phyloP scores from a whole-genome alignment of 2,888 invertebrate species.

The Ophion ellenae region DNA sequence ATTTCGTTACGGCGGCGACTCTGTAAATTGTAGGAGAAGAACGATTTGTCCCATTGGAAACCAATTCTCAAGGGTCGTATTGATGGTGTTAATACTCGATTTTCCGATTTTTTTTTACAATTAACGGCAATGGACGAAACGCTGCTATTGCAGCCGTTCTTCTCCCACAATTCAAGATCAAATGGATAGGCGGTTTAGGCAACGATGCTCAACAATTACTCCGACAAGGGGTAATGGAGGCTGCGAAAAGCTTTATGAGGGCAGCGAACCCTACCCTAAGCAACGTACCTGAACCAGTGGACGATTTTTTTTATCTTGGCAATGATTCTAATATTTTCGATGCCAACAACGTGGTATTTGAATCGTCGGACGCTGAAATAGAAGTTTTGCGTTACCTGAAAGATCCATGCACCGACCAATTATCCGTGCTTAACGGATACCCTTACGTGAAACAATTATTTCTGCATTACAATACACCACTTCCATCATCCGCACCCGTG shows the following conservation, averaged over 20 bases:
- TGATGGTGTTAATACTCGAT: constrained; percentile 28
- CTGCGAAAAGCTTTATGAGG: constrained; percentile 26
- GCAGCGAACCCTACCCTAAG: constrained; percentile 10
- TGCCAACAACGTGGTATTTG: constrained; percentile 22
- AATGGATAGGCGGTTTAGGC: constrained; percentile 34
- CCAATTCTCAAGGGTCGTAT: constrained; percentile 37
- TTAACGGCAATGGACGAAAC: constrained; percentile 34
- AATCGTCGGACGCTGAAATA: constrained; percentile 40
- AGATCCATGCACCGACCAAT: constrained; percentile 31
- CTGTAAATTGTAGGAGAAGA: constrained; percentile 29
- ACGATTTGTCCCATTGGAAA: constrained; percentile 29
- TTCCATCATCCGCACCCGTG: constrained; percentile 47
- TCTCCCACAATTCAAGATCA: constrained; percentile 32
- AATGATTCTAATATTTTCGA: constrained; percentile 23
- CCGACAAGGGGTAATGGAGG: constrained; percentile 18
- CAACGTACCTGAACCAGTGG: constrained; percentile 9
- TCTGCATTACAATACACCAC: constrained; percentile 41
- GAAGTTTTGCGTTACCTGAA: constrained; percentile 28
- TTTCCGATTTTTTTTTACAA: constrained; percentile 38
- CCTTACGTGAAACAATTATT: constrained; percentile 37
- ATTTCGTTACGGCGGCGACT: constrained; percentile 22
- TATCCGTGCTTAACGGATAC: constrained; percentile 25
- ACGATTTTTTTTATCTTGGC: constrained; percentile 28
- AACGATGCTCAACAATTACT: constrained; percentile 19
- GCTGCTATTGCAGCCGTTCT: constrained; percentile 48